Conservation (phyloP, 2,113 vertebrate genomes). For the Crotalus tigris region DNA sequence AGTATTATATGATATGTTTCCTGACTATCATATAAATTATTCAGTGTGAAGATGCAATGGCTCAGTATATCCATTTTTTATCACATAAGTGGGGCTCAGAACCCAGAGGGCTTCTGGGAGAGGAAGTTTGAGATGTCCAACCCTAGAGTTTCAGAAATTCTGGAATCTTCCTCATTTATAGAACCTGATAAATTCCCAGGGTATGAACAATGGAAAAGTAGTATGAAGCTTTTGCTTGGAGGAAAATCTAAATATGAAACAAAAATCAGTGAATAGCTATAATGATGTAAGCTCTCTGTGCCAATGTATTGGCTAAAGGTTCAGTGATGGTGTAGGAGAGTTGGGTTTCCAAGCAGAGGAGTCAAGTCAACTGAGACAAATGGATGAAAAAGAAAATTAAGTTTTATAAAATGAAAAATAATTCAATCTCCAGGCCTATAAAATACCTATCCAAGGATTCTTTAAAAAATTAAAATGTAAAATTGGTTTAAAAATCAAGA, state of each 20-base stretch:
- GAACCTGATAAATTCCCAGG: background rate
- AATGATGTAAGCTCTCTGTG: background rate
- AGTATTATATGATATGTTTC: background rate
- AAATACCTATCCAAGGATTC: background rate
- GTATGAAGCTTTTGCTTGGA: background rate
- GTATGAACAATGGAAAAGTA: background rate
- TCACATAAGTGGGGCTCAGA: background rate
- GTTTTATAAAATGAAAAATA: background rate
- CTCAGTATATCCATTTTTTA: background rate
- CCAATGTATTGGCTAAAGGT: background rate
- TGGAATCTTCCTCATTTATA: background rate
- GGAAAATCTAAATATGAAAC: background rate
- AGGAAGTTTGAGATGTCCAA: background rate
- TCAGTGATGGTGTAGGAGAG: background rate
- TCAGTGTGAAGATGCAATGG: background rate
- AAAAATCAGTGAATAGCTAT: background rate
- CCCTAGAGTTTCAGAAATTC: background rate
- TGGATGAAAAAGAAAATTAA: background rate
- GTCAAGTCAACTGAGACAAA: background rate
- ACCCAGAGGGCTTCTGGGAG: background rate
- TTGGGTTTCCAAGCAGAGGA: background rate
- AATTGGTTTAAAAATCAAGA: background rate
- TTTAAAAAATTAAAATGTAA: background rate
- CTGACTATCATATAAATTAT: background rate
- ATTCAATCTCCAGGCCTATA: background rate